Base-by-base conservation (phyloP, 1,140 invertebrate species). In the Brachystomella parvula region DNA sequence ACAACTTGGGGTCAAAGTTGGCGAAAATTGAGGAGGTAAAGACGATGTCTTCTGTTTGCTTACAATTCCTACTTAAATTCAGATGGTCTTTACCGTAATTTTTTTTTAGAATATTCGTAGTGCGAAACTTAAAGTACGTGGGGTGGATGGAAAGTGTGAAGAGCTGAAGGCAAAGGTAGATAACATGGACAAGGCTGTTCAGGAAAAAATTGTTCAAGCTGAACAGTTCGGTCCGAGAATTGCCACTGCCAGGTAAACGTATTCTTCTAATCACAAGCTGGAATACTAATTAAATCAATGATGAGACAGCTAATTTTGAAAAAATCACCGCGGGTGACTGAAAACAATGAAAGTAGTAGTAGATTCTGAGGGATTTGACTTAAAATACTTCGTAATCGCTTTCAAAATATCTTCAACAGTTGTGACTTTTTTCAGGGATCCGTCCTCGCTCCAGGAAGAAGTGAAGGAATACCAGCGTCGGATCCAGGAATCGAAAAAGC, bases 31-130 rank as follows among this genome's bases (percentile, higher is more conserved):
- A 32, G 56, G 49, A 19, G 32, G 64, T 26, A 61, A 61, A 57
- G 64, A 64, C n/a, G 47, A 63, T 29, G 3, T 28, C 21, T 26
- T 47, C 28, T 63, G 49, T 47, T 63, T 47, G 21, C 15, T 24
- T n/a, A n/a, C n/a, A n/a, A n/a, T n/a, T n/a, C n/a, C n/a, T n/a
- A n/a, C n/a, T n/a, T n/a, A n/a, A n/a, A n/a, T n/a, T n/a, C n/a
- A n/a, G n/a, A n/a, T n/a, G n/a, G n/a, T n/a, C n/a, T n/a, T n/a
- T n/a, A n/a, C n/a, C n/a, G n/a, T n/a, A n/a, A n/a, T n/a, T n/a
- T n/a, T n/a, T n/a, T n/a, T n/a, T n/a, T n/a, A n/a, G n/a, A n/a
- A n/a, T n/a, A n/a, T n/a, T n/a, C n/a, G n/a, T n/a, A n/a, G n/a
- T n/a, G n/a, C n/a, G n/a, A n/a, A n/a, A n/a, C n/a, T n/a, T n/a